Evolutionary conservation across 1,140 invertebrate species (phyloP), one percentile per base, ranked within the genome.

Genomic region (Scaptomyza pallida): DNA sequence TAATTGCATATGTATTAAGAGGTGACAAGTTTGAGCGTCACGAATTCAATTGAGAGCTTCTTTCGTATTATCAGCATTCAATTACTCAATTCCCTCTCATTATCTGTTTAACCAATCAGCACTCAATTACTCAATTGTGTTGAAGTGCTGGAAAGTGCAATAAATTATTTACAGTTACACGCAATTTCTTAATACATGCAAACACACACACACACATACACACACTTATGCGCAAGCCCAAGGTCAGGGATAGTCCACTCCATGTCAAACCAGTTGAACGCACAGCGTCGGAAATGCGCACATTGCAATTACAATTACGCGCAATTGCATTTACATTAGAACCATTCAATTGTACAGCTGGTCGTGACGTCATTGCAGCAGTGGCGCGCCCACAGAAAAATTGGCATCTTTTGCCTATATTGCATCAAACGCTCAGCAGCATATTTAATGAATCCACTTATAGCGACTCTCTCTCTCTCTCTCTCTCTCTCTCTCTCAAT

Each of bases 331-430:
- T 55, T 21, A 26, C 40, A 21, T 63, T 26, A 35, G 45, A 16
- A 10, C 15, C 8, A n/a, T 26, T 13, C 47, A 43, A 17, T 30
- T 17, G 47, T 52, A 21, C 48, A 61, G 57, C 40, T 54, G 57
- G 10, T 26, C 5, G 41, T 70, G 67, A 70, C 51, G 67, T 70
- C 67, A 56, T 13, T 17, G 17, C 8, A 19, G 10, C 4, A 48
- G 19, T n/a, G 19, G 6, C 33, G 41, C 51, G 17, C 51, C 51
- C 19, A 47, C 45, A 35, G 23, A 3, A 9, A 26, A 54, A 62
- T 70, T 55, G 60, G 17, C 67, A 63, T 40, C 67, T 40, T 8
- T 15, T 26, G 8, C 5, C 48, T n/a, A 64, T 70, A 64, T 70
- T 63, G 44, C 67, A 70, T 70, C 67, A 30, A 6, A 1, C 23